Evolutionary conservation across 1,140 invertebrate species (phyloP).

Genomic region (Coptotermes formosanus): DNA sequence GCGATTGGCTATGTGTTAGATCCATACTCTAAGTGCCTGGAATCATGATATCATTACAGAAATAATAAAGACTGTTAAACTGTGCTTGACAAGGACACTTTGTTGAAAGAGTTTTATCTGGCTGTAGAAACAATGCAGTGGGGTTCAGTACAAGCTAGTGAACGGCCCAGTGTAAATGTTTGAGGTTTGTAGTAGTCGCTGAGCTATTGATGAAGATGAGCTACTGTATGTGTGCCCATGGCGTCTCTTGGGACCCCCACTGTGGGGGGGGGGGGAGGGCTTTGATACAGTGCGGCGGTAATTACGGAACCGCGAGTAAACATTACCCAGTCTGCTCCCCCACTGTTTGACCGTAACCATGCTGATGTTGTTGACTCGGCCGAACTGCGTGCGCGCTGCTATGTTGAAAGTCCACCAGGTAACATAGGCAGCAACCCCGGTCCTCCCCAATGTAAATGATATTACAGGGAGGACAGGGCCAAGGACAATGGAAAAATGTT

Average conservation of each 20-base stretch:
- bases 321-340: neutral
- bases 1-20: no score
- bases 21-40: no score
- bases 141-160: neutral
- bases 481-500: no score
- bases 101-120: neutral
- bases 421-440: neutral
- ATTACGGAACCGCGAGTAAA: constrained; percentile 13
- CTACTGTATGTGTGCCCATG: neutral
- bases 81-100: neutral
- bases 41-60: neutral
- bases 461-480: neutral
- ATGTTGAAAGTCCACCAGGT: neutral
- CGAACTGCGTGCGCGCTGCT: neutral
- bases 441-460: neutral
- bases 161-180: neutral
- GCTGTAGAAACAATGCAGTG: neutral
- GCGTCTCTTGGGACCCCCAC: neutral
- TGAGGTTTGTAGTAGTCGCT: constrained; percentile 17
- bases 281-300: constrained; percentile 2
- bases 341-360: neutral
- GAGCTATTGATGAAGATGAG: constrained; percentile 1
- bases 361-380: neutral
- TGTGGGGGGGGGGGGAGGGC: neutral
- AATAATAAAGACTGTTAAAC: neutral